A percentile compares a stretch with the other conserved stretches of the same genome.
Conservation (phyloP, 2,797 vertebrate genomes). For the Saxicola maurus region DNA sequence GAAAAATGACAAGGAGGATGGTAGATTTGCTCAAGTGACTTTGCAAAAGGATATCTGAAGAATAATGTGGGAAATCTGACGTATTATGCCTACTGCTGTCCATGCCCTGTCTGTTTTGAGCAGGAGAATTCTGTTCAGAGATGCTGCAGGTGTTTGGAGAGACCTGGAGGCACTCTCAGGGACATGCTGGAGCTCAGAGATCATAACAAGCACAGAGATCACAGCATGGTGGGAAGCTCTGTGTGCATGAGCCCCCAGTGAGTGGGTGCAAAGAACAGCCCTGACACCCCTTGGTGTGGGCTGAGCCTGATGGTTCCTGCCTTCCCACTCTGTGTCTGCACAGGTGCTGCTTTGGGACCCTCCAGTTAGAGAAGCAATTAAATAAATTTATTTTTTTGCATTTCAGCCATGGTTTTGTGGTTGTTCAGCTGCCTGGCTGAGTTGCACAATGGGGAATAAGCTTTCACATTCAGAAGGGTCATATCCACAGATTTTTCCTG, state of each 20-base stretch:
- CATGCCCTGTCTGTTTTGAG: not conserved
- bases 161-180: not conserved
- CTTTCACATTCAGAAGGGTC: not conserved
- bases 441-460: not conserved
- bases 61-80: not conserved
- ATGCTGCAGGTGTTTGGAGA: fast-evolving
- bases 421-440: not conserved
- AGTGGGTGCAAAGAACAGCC: not conserved
- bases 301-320: fast-evolving
- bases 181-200: not conserved
- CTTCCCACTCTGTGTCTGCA: fast-evolving
- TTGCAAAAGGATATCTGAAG: not conserved
- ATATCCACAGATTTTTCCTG: not conserved
- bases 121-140: not conserved
- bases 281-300: too few relatives aligned
- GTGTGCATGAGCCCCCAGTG: fast-evolving
- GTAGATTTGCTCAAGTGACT: not conserved
- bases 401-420: not conserved
- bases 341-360: not conserved
- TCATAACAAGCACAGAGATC: not conserved
- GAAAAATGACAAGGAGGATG: not conserved
- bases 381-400: not conserved
- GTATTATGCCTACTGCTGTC: too few relatives aligned
- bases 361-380: fast-evolving
- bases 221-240: not conserved